phyloP scores from a whole-genome alignment of 2,888 invertebrate genomes.

The Embidobia sp. region DNA sequence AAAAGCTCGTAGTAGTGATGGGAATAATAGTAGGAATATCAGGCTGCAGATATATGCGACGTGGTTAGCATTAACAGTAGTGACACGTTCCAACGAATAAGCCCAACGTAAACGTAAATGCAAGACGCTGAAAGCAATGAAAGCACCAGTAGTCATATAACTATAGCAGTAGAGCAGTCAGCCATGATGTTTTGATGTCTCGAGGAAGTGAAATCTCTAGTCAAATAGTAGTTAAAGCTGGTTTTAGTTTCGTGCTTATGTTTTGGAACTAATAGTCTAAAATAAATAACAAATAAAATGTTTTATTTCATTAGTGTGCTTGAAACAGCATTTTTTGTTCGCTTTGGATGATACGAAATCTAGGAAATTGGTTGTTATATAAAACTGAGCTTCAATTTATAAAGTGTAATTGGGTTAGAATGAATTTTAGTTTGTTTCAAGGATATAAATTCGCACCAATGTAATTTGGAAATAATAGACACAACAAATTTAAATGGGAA shows the following conservation, averaged over 20 bases:
- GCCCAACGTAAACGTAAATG: slow-evolving; percentile 41
- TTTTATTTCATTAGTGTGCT: too few relatives aligned
- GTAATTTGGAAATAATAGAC: too few relatives aligned
- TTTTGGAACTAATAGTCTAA: not conserved
- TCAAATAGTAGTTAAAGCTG: slow-evolving; percentile 24
- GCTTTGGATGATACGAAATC: too few relatives aligned
- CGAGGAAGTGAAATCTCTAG: slow-evolving; percentile 32
- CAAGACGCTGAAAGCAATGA: slow-evolving; percentile 47
- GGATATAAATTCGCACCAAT: too few relatives aligned
- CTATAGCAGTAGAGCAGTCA: slow-evolving; percentile 37
- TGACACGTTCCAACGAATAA: slow-evolving; percentile 48
- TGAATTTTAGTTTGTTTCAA: too few relatives aligned
- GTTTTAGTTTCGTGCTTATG: slow-evolving; percentile 4
- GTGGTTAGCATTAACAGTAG: slow-evolving; percentile 50
- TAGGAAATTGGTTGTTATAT: too few relatives aligned
- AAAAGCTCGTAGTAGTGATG: slow-evolving; percentile 31
- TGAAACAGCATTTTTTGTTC: too few relatives aligned
- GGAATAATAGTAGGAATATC: slow-evolving; percentile 44
- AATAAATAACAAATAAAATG: not conserved
- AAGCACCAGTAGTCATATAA: slow-evolving; percentile 50
- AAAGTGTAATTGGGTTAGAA: too few relatives aligned
- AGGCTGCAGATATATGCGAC: slow-evolving; percentile 38
- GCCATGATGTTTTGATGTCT: slow-evolving; percentile 41
- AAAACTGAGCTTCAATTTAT: too few relatives aligned
- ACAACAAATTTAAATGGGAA: too few relatives aligned